Percentiles rank a stretch among this genome's conserved stretches.
These are phyloP conservation scores for Nasonia oneida DNA, from an alignment of 2,888 invertebrate genomes.

Conservation along the genomic window DNA sequence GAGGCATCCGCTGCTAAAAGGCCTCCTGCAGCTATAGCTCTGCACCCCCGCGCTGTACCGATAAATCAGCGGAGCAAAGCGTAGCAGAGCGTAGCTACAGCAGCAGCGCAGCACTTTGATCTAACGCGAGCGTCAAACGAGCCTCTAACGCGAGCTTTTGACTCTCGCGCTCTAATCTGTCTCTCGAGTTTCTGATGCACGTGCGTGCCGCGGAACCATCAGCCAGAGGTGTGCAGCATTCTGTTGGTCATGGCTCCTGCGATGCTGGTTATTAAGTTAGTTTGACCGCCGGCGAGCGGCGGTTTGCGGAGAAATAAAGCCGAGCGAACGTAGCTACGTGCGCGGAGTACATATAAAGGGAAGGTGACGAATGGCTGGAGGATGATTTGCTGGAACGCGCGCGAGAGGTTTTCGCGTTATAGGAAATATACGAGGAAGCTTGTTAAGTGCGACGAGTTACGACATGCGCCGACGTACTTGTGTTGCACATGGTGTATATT, in stretches of 20 bases:
- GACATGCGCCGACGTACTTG: no score
- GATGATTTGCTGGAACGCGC: not conserved
- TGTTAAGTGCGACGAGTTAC: not conserved
- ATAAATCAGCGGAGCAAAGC: constrained; percentile 40
- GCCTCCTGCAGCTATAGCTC: not conserved
- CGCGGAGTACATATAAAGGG: not conserved
- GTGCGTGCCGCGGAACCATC: constrained; percentile 52
- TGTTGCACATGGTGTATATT: no score
- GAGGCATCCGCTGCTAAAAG: constrained; percentile 47
- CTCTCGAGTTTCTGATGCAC: constrained; percentile 9
- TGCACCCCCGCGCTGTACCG: not conserved
- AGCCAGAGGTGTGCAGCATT: not conserved
- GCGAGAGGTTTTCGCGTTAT: not conserved
- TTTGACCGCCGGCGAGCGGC: constrained; percentile 3
- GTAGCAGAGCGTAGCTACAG: not conserved
- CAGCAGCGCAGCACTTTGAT: constrained; percentile 43
- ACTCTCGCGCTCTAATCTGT: constrained; percentile 5
- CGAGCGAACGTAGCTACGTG: not conserved
- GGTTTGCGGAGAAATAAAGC: constrained; percentile 8
- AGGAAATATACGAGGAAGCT: not conserved
- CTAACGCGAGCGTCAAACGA: constrained; percentile 50
- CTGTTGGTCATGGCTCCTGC: constrained; percentile 26
- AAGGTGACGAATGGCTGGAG: not conserved
- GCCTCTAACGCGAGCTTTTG: constrained; percentile 27
- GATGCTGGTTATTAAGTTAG: constrained; percentile 47